Conservation (phyloP, 2,797 vertebrate species). For the Darevskia nairensis region DNA sequence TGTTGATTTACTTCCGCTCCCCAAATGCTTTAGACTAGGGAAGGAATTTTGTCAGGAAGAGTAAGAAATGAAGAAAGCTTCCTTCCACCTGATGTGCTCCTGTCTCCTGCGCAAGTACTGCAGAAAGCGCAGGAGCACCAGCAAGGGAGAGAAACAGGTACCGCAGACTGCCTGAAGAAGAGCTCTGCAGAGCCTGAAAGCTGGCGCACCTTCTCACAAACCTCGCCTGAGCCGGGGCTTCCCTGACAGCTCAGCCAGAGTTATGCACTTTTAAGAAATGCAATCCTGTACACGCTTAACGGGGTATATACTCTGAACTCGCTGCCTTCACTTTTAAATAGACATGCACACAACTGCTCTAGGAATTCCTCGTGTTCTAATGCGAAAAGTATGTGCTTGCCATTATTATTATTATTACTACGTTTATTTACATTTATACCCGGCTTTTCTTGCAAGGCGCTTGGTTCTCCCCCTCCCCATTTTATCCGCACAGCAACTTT, state of each 20-base stretch:
- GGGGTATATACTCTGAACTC: neutral
- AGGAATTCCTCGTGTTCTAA: too few species aligned
- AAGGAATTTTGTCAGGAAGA: neutral
- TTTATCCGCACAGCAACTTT: too few species aligned
- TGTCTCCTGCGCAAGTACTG: neutral
- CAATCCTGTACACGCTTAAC: neutral
- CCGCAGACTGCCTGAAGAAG: neutral
- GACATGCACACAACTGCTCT: too few species aligned
- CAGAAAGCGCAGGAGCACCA: neutral
- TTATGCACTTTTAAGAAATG: neutral
- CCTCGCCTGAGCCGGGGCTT: neutral
- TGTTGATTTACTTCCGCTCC: too few species aligned
- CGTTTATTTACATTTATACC: too few species aligned
- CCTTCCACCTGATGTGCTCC: neutral
- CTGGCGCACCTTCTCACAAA: neutral
- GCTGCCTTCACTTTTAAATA: too few species aligned
- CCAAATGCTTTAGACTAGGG: too few species aligned
- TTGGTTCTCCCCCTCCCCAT: too few species aligned
- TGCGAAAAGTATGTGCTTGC: too few species aligned
- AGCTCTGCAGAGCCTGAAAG: neutral
- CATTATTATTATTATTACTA: too few species aligned
- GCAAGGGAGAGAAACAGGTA: neutral
- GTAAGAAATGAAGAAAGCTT: neutral
- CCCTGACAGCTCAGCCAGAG: too few species aligned
- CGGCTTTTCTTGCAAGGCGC: too few species aligned